These are phyloP conservation scores for Caretta caretta DNA, from an alignment of 2,113 vertebrate species.

Conservation along the genomic window DNA sequence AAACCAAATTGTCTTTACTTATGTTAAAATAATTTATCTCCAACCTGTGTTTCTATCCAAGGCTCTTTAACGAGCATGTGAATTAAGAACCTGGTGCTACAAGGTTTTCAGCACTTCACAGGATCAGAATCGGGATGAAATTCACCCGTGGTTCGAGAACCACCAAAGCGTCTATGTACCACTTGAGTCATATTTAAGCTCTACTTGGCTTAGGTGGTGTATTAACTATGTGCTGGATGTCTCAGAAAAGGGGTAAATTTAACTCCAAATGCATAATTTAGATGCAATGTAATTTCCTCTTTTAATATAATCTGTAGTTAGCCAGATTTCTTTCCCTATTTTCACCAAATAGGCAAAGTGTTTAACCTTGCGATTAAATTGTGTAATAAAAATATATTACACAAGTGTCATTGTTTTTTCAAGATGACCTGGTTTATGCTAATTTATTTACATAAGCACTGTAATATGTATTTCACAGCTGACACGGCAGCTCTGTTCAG, in stretches of 20 bases:
- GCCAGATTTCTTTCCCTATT: background rate
- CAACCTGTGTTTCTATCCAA: background rate
- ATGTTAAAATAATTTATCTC: background rate
- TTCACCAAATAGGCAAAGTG: constrained; percentile 31
- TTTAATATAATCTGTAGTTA: background rate
- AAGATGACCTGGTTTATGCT: constrained; percentile 50
- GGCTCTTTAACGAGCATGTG: background rate
- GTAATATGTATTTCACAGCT: constrained; percentile 67
- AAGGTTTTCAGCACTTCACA: background rate
- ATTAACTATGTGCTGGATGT: background rate
- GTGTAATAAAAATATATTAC: constrained; percentile 58
- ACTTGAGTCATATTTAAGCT: background rate
- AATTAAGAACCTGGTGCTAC: background rate
- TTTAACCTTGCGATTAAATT: constrained; percentile 51
- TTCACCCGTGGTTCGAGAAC: background rate
- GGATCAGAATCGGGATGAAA: background rate
- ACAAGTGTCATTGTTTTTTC: background rate
- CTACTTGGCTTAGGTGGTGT: background rate
- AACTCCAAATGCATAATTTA: background rate
- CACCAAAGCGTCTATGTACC: background rate
- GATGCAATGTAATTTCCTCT: constrained; percentile 1
- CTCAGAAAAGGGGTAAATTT: background rate
- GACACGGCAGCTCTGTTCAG: constrained; percentile 65
- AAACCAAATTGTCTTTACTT: background rate
- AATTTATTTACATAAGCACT: constrained; percentile 73